Conservation (phyloP, 2,888 invertebrate genomes). For the Epistrophella euchroma region DNA sequence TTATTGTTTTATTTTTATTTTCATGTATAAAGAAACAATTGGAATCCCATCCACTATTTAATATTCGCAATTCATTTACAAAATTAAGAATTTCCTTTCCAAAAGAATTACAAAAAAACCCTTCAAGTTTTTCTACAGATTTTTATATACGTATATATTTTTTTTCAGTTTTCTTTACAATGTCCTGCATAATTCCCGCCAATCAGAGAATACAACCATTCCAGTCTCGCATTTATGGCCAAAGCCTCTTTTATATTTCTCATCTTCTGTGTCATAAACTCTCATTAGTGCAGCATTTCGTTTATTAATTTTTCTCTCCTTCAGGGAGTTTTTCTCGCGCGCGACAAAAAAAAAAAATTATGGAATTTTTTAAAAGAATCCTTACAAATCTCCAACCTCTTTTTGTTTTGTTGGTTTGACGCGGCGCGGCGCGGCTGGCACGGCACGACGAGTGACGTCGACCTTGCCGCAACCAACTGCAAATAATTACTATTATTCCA, state of each 20-base stretch:
- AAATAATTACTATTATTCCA: constrained; percentile 75
- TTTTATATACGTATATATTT: neutral
- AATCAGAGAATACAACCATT: constrained; percentile 50
- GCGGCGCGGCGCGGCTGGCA: constrained; percentile 38
- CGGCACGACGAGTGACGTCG: constrained; percentile 55
- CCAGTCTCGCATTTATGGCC: constrained; percentile 3
- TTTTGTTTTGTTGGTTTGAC: constrained; percentile 50
- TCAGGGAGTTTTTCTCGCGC: constrained; percentile 53
- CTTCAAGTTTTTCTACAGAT: constrained; percentile 1
- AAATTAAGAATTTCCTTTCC: constrained; percentile 39
- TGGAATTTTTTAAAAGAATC: constrained; percentile 48
- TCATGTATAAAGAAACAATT: neutral
- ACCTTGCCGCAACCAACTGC: constrained; percentile 76
- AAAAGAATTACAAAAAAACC: neutral
- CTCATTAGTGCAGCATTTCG: constrained; percentile 76
- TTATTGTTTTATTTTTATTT: neutral
- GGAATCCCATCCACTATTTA: constrained; percentile 6
- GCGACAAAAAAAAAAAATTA: constrained; percentile 24
- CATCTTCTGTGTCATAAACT: constrained; percentile 73
- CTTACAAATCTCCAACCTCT: constrained; percentile 57
- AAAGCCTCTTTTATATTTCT: constrained; percentile 31
- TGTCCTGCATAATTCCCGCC: constrained; percentile 32
- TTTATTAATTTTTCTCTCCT: constrained; percentile 72
- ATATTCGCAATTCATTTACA: constrained; percentile 33
- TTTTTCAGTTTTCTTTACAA: neutral